phyloP scores from a whole-genome alignment of 2,888 invertebrate genomes.

The Malthinus flaveolus region DNA sequence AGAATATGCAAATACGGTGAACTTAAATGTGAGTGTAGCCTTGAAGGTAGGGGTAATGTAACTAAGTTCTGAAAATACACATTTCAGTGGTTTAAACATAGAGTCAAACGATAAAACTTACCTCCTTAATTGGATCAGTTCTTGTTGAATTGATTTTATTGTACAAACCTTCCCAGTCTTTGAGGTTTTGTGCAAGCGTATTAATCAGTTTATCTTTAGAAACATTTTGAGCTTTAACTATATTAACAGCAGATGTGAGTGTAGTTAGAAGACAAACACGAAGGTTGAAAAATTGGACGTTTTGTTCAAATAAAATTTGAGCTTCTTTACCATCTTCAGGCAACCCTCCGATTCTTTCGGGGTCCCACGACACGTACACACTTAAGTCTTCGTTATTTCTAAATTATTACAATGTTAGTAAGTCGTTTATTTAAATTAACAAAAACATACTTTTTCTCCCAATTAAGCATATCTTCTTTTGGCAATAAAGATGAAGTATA shows the following conservation, averaged over 20 bases:
- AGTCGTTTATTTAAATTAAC: background rate
- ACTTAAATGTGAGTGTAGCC: slow-evolving; percentile 44
- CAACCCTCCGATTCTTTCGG: slow-evolving; percentile 53
- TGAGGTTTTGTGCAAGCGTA: slow-evolving; percentile 36
- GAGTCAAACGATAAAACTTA: slow-evolving; percentile 7
- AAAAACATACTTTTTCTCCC: slow-evolving; percentile 55
- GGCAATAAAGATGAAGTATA: slow-evolving; percentile 63
- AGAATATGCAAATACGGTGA: slow-evolving; percentile 44
- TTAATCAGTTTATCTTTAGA: slow-evolving; percentile 41
- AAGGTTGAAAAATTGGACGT: slow-evolving; percentile 46
- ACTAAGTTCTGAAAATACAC: slow-evolving; percentile 41
- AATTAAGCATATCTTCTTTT: slow-evolving; percentile 62
- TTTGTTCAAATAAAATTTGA: slow-evolving; percentile 43
- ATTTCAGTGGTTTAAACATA: background rate
- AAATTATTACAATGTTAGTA: slow-evolving; percentile 34
- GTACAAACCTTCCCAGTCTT: slow-evolving; percentile 43
- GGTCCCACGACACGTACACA: slow-evolving; percentile 73
- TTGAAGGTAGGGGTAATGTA: slow-evolving; percentile 46
- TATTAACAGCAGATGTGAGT: slow-evolving; percentile 41
- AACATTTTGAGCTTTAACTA: slow-evolving; percentile 45
- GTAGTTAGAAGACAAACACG: slow-evolving; percentile 43
- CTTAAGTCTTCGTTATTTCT: slow-evolving; percentile 79
- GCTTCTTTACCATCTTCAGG: slow-evolving; percentile 50
- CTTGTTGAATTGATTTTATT: slow-evolving; percentile 16
- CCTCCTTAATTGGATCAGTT: slow-evolving; percentile 30